These are phyloP conservation scores for Cryptus viduatorius DNA, from an alignment of 2,888 invertebrate species.

Conservation along the genomic window DNA sequence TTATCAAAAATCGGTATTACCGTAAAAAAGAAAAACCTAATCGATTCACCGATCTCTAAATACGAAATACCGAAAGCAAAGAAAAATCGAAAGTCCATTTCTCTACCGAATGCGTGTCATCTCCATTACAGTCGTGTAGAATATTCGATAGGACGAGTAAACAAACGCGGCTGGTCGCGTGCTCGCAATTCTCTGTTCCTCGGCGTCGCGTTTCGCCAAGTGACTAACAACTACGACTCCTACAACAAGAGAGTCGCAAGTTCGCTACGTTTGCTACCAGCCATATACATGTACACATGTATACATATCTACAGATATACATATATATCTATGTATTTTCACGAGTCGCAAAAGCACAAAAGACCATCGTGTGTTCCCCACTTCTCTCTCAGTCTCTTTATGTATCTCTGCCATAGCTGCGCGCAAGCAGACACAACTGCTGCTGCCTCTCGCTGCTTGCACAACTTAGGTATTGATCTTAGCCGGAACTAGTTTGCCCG, in stretches of 20 bases:
- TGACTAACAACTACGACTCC: conserved; percentile 61
- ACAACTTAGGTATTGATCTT: conserved; percentile 84
- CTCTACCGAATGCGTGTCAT: background rate
- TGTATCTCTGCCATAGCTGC: conserved; percentile 32
- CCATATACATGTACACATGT: background rate
- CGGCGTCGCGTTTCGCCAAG: conserved; percentile 42
- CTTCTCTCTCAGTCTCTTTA: conserved; percentile 30
- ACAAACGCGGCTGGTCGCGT: conserved; percentile 50
- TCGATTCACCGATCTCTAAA: background rate
- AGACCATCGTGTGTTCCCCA: conserved; percentile 8
- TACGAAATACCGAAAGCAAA: background rate
- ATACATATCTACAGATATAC: conserved; percentile 1
- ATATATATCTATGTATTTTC: background rate
- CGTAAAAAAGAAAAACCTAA: background rate
- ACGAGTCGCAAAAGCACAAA: conserved; percentile 43
- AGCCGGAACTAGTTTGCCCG: conserved; percentile 83
- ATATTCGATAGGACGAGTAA: background rate
- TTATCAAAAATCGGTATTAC: background rate
- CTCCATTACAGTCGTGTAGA: background rate
- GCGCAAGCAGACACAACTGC: conserved; percentile 49
- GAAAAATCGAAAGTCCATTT: background rate
- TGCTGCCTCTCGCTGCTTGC: conserved; percentile 72
- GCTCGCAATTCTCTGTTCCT: conserved; percentile 38
- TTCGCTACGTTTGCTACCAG: background rate
- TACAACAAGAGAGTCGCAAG: background rate